Percentiles rank a stretch among this genome's conserved stretches.
Conservation (phyloP, 2,888 invertebrate species). For the Cancer borealis region DNA sequence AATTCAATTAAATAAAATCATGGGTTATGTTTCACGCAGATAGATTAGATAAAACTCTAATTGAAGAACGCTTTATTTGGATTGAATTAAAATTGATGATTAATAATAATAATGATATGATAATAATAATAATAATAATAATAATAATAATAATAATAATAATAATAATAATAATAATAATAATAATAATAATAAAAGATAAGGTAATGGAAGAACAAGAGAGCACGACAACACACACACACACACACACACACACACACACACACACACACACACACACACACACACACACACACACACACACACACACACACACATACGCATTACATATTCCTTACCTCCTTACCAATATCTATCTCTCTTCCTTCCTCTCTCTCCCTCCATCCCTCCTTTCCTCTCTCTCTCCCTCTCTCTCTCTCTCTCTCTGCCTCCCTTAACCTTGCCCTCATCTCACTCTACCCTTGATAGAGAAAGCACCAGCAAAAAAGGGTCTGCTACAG, state of each 20-base stretch:
- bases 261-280: slow-evolving; percentile 32
- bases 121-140: too few relatives aligned
- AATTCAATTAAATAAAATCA: too few relatives aligned
- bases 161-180: too few relatives aligned
- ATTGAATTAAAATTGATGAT: too few relatives aligned
- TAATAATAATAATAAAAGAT: too few relatives aligned
- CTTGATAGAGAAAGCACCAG: too few relatives aligned
- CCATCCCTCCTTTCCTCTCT: background rate
- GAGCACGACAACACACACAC: background rate
- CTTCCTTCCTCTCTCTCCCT: background rate
- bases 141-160: too few relatives aligned
- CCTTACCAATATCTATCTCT: background rate
- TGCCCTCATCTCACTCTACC: background rate
- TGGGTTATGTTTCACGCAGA: too few relatives aligned
- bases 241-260: background rate
- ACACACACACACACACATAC: slow-evolving; percentile 16
- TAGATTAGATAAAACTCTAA: too few relatives aligned
- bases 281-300: slow-evolving; percentile 32
- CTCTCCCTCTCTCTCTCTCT: background rate
- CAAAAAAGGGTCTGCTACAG: too few relatives aligned
- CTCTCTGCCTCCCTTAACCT: background rate
- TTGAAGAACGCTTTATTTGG: too few relatives aligned
- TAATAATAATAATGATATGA: too few relatives aligned
- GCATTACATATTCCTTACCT: background rate
- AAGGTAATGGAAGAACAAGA: background rate